Percentiles rank a stretch among this genome's conserved stretches.
These are phyloP conservation scores for Lepus timidus DNA, from an alignment of 2,113 vertebrate genomes.

Conservation along the genomic window DNA sequence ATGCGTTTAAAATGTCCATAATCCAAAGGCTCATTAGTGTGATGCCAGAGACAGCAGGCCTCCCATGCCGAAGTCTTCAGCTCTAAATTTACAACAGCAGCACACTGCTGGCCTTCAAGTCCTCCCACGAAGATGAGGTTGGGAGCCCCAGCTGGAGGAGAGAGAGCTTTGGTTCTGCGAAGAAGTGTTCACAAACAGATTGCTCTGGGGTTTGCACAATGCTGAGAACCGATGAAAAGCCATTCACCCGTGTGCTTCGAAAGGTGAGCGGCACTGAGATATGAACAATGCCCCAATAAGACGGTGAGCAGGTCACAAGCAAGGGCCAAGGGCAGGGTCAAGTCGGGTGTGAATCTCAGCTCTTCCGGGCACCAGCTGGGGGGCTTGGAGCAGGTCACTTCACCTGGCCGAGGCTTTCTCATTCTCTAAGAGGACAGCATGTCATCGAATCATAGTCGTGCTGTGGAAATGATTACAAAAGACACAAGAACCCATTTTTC, in stretches of 20 bases:
- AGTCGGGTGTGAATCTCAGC: background rate
- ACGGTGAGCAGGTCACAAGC: fast-evolving
- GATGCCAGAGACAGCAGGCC: background rate
- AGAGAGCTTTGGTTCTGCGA: background rate
- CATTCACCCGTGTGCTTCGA: background rate
- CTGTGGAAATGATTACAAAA: background rate
- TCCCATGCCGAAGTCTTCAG: background rate
- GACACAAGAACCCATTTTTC: no score
- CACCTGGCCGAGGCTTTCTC: no score
- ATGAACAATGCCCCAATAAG: background rate
- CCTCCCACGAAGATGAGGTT: background rate
- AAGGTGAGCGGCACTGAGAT: background rate
- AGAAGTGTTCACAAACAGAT: background rate
- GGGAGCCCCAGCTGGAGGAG: background rate
- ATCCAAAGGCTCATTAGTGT: background rate
- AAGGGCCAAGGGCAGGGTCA: fast-evolving
- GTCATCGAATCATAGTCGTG: background rate
- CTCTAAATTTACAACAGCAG: background rate
- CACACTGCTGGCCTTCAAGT: background rate
- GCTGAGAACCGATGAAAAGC: background rate
- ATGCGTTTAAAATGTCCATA: conserved; percentile 36
- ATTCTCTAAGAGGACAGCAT: background rate
- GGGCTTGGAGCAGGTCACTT: background rate
- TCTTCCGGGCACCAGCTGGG: fast-evolving
- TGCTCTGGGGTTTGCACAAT: background rate